Percentiles rank a stretch among this genome's conserved stretches.
phyloP scores from a whole-genome alignment of 2,888 invertebrate genomes.

The Atrina japonica region DNA sequence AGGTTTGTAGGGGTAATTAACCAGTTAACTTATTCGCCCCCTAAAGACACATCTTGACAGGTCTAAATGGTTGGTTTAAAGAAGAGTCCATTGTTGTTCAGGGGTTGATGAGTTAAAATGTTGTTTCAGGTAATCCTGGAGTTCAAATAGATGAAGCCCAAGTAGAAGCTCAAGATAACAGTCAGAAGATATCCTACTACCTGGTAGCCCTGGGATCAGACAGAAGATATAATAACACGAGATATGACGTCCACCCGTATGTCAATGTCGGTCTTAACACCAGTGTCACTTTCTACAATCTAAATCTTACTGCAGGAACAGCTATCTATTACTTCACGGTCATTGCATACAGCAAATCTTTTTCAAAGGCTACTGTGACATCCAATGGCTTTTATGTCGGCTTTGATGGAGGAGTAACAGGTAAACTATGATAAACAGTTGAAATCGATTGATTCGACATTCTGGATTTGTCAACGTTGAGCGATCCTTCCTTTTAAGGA shows the following conservation, averaged over 20 bases:
- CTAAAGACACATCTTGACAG: too few species aligned
- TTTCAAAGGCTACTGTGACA: constrained; percentile 53
- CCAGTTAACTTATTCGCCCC: too few species aligned
- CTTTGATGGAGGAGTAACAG: constrained; percentile 52
- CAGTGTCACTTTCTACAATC: constrained; percentile 57
- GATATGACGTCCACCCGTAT: constrained; percentile 63
- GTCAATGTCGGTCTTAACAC: constrained; percentile 60
- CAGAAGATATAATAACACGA: constrained; percentile 58
- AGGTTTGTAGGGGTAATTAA: too few species aligned
- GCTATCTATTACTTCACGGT: constrained; percentile 67
- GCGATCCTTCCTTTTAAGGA: too few species aligned
- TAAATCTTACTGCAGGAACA: constrained; percentile 52
- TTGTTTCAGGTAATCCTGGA: constrained; percentile 52
- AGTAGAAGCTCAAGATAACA: constrained; percentile 31
- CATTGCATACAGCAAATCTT: constrained; percentile 54
- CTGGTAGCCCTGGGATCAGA: constrained; percentile 67
- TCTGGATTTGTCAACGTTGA: too few species aligned
- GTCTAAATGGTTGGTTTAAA: too few species aligned
- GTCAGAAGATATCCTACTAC: constrained; percentile 59
- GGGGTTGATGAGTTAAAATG: too few species aligned
- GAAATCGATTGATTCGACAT: too few species aligned
- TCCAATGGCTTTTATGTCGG: constrained; percentile 66
- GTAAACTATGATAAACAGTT: constrained; percentile 23
- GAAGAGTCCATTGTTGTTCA: too few species aligned
- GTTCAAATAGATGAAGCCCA: constrained; percentile 38